phyloP scores from a whole-genome alignment of 2,888 invertebrate species.

The Orthosia gracilis region DNA sequence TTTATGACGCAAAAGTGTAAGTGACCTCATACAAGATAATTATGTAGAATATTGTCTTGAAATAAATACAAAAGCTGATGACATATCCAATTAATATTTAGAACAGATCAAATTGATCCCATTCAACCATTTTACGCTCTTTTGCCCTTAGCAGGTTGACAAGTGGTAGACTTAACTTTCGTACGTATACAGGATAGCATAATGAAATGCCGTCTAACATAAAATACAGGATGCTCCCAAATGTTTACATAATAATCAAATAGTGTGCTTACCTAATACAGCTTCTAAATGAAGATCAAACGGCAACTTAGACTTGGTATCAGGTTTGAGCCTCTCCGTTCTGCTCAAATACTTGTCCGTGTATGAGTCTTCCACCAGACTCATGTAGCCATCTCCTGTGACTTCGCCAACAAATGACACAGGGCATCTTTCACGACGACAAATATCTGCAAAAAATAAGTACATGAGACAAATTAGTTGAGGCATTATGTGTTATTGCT shows the following conservation, averaged over 20 bases:
- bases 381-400: constrained; percentile 95
- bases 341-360: constrained; percentile 80
- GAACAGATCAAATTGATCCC: constrained; percentile 6
- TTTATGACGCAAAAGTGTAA: constrained; percentile 57
- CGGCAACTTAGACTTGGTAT: constrained; percentile 91
- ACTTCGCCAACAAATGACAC: constrained; percentile 98
- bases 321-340: constrained; percentile 83
- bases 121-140: background rate
- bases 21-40: constrained; percentile 45
- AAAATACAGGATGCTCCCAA: constrained; percentile 9
- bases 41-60: constrained; percentile 14
- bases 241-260: background rate
- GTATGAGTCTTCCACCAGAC: constrained; percentile 92
- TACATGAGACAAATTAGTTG: too few species aligned
- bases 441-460: constrained; percentile 91
- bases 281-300: constrained; percentile 97
- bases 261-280: constrained; percentile 93
- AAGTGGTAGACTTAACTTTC: background rate
- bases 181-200: background rate
- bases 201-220: background rate
- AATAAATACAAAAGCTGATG: constrained; percentile 32
- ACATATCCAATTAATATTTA: constrained; percentile 92
- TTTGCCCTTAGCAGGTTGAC: background rate
- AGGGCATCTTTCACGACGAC: constrained; percentile 97
- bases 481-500: too few species aligned